Evolutionary conservation across 2,113 vertebrate species (phyloP), one percentile per base, ranked within the genome.

Genomic region (Phocoena sinus): DNA sequence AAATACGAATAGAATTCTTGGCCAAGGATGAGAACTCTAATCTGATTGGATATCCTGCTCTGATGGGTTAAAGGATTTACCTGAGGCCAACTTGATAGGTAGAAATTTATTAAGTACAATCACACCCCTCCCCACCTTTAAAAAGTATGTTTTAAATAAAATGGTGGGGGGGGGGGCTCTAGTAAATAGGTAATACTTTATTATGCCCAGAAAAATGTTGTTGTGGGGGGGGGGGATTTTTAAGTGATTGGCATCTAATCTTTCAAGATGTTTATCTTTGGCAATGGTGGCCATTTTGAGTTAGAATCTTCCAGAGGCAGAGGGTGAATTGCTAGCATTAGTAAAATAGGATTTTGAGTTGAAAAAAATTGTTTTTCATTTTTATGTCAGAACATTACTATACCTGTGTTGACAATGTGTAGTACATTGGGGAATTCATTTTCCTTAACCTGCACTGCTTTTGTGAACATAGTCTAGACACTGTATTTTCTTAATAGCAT

Each of bases 1-100:
- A 38, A 84, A 56, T 53, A 73, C 53, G 26, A 87, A 74, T 91
- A 36, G 65, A 84, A 36, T 94, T 86, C 44, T 98, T 99, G 98
- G 98, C 98, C 98, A 36, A 99, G 93, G 98, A 99, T 99, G 98
- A 99, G 98, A 98, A 98, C 76, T 84, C 38, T 95, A 82, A 97
- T 97, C 98, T 99, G 98, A 99, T 73, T 97, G 90, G 41, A 90
- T 90, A 96, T 91, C 38, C 26, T 90, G 89, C 97, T 98, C 83
- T 99, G 98, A 99, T 99, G 98, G 96, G 97, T 98, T 97, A 98
- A 99, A 99, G 98, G 99, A 99, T 99, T 99, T 99, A 98, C 98
- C 99, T 99, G 99, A 99, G 98, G 99, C 99, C 99, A 98, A 97
- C 73, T 21, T 68, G 60, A 88, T 56, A 82, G 93, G 50, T 38